Percentiles rank a stretch among this genome's conserved stretches.
Conservation (phyloP, 2,888 invertebrate genomes). For the Limenitis arthemis region DNA sequence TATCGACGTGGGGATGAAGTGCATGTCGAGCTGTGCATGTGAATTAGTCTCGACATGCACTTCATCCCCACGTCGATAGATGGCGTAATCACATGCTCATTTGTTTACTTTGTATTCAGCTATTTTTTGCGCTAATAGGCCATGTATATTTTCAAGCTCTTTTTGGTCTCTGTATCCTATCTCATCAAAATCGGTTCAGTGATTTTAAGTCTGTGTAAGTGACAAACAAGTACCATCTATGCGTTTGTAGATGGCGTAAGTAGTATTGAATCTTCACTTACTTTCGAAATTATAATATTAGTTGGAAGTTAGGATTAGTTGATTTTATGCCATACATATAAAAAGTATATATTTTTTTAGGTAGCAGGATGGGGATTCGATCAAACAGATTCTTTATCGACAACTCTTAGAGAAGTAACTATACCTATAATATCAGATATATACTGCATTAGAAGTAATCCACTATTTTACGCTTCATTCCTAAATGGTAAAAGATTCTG, state of each 20-base stretch:
- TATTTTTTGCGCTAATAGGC: too few relatives aligned
- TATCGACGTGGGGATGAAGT: too few relatives aligned
- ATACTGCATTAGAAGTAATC: background rate
- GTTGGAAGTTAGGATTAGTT: background rate
- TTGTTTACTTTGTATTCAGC: background rate
- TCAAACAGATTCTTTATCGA: background rate
- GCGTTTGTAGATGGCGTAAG: too few relatives aligned
- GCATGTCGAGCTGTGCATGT: too few relatives aligned
- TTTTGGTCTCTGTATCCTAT: too few relatives aligned
- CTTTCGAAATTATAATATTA: background rate
- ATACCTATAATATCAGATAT: background rate
- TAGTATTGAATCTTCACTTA: too few relatives aligned
- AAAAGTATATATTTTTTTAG: background rate
- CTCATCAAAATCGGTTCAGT: too few relatives aligned
- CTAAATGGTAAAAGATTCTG: constrained; percentile 2
- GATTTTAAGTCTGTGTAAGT: background rate
- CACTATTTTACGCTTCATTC: background rate
- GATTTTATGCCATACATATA: background rate
- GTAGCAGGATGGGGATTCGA: constrained; percentile 4
- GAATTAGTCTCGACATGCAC: too few relatives aligned
- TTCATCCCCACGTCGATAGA: too few relatives aligned
- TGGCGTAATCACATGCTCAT: too few relatives aligned
- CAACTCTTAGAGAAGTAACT: background rate
- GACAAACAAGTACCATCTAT: too few relatives aligned
- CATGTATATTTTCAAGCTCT: too few relatives aligned